Base-by-base conservation (phyloP, 2,888 invertebrate species). In the Dryocosmus kuriphilus region DNA sequence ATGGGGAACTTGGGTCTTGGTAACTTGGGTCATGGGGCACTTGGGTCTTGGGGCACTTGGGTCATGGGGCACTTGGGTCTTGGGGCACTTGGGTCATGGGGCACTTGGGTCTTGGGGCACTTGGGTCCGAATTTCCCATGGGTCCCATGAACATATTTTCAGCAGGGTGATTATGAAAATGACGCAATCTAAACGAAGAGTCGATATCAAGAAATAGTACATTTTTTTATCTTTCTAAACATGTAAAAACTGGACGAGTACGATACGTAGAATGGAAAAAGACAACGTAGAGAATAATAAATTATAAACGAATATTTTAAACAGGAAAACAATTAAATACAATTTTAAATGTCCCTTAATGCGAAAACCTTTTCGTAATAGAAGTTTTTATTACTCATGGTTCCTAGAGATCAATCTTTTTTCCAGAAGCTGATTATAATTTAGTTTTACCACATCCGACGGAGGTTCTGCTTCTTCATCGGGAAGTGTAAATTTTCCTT, bases 401-500 rank as follows among this genome's bases (percentile, higher is more conserved):
- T n/a, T 32, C 11, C n/a, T 71, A 19, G 35, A 71, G 57, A 83
- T 77, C 63, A 85, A 24, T 74, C 85, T 74, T 19, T 84, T 80
- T 73, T 87, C 85, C 32, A 85, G 77, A 22, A 89, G 77, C 67
- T 87, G 85, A n/a, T 80, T 74, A 78, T 80, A 81, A 57, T 82
- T 81, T 55, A 89, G 32, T 16, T 38, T 81, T 57, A 82, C 62
- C n/a, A 55, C 78, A n/a, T 51, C 51, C 7, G 71, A n/a, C 1
- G 11, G 51, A 9, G 30, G 9, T 27, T 81, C 81, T 7, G 76
- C 77, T 32, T 87, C 85, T 19, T 87, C 85, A 57, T 86, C 85
- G 51, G 87, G 87, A 27, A 92, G 35, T 24, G 87, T 84, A 80
- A 92, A 92, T 82, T 92, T 92, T 35, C 92, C 92, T 38, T 84